phyloP scores from a whole-genome alignment of 2,113 vertebrate genomes.

The Coracopsis vasa region DNA sequence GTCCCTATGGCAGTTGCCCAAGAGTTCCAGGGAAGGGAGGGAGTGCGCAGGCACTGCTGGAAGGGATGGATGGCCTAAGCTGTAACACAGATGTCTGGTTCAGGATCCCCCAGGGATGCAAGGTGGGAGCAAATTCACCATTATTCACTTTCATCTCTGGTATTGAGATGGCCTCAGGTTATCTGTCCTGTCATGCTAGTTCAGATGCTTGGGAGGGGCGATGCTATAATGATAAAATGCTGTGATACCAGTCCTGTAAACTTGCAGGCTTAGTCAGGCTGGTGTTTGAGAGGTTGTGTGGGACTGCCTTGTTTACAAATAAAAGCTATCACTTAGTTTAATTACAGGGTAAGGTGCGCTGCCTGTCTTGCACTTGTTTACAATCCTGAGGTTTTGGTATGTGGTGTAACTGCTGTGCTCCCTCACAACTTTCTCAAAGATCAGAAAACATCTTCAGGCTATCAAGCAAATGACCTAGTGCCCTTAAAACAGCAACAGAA shows the following conservation, averaged over 20 bases:
- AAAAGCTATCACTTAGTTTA: background rate
- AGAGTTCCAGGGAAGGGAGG: background rate
- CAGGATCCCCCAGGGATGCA: background rate
- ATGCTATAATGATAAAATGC: background rate
- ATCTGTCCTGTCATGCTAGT: background rate
- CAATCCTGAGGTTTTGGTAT: background rate
- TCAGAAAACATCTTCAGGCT: background rate
- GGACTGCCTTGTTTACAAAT: background rate
- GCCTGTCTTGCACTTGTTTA: background rate
- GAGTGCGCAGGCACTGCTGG: rapidly evolving
- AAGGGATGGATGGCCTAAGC: background rate
- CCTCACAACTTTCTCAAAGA: background rate
- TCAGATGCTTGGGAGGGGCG: background rate
- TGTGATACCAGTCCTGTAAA: background rate
- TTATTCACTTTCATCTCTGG: background rate
- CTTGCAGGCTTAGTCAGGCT: background rate
- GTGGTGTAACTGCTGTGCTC: background rate
- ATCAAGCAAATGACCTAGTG: background rate
- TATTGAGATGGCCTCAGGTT: background rate
- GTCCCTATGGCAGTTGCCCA: background rate
- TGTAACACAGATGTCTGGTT: background rate
- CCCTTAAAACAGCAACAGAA: background rate
- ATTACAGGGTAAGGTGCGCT: background rate
- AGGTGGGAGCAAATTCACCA: background rate
- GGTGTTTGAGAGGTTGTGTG: background rate